These are phyloP conservation scores for Hapalemur alaotrensis DNA, from an alignment of 2,797 vertebrate species.

Conservation along the genomic window DNA sequence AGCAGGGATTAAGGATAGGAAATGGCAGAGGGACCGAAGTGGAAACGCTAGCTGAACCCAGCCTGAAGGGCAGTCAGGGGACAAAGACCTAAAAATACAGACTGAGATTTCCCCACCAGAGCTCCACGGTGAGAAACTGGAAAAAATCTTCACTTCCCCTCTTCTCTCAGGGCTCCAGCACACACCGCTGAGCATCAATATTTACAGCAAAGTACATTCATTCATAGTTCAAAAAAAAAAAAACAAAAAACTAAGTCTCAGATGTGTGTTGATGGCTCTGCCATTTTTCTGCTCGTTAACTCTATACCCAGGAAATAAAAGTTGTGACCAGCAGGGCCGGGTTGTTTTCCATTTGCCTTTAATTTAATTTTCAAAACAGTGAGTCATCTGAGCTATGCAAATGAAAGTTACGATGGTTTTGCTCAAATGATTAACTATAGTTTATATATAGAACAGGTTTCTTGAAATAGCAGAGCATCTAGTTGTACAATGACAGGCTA, in stretches of 20 bases:
- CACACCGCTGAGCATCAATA: neutral
- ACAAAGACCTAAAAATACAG: constrained; percentile 58
- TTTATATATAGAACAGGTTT: constrained; percentile 48
- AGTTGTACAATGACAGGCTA: neutral
- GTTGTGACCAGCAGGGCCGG: neutral
- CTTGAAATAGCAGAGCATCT: constrained; percentile 52
- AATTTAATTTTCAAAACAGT: constrained; percentile 73
- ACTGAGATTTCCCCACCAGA: neutral
- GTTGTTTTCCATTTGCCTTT: constrained; percentile 67
- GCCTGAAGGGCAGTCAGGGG: constrained; percentile 55
- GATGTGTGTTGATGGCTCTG: neutral
- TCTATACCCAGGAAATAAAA: constrained; percentile 39
- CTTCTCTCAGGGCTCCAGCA: neutral
- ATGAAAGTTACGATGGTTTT: constrained; percentile 62
- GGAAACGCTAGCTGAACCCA: constrained; percentile 24
- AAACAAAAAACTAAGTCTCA: neutral
- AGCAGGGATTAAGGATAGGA: constrained; percentile 60
- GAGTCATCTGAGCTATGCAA: constrained; percentile 68
- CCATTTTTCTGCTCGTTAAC: constrained; percentile 43
- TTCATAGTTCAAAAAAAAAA: neutral
- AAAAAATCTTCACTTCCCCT: neutral
- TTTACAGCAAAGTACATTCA: neutral
- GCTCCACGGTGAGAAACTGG: neutral
- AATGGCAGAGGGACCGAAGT: constrained; percentile 7
- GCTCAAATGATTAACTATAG: constrained; percentile 48